phyloP scores from a whole-genome alignment of 2,888 invertebrate genomes.

The Schrankia costaestrigalis region DNA sequence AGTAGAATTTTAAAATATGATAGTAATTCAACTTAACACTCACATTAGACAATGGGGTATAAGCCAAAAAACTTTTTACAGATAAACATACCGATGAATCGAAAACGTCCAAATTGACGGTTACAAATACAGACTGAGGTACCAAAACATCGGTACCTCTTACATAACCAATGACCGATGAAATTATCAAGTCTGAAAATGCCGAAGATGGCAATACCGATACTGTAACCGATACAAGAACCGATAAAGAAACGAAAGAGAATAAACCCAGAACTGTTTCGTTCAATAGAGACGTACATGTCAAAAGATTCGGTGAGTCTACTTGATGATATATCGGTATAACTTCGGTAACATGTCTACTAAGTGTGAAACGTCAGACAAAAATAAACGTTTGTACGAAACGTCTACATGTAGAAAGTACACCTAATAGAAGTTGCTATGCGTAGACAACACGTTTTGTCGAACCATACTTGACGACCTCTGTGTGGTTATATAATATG shows the following conservation, averaged over 20 bases:
- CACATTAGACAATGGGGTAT: slow-evolving; percentile 1
- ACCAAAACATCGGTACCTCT: slow-evolving; percentile 62
- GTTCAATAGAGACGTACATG: slow-evolving; percentile 94
- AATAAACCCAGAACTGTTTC: slow-evolving; percentile 86
- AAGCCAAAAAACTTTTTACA: slow-evolving; percentile 49
- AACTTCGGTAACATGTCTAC: slow-evolving; percentile 6
- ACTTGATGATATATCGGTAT: slow-evolving; percentile 12
- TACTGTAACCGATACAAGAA: slow-evolving; percentile 37
- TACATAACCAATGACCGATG: slow-evolving; percentile 69
- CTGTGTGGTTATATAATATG: no score
- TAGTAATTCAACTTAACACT: slow-evolving; percentile 1
- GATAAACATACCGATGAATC: slow-evolving; percentile 71
- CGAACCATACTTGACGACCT: no score
- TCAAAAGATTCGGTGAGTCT: slow-evolving; percentile 92
- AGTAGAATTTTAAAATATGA: not conserved
- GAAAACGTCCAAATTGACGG: slow-evolving; percentile 48
- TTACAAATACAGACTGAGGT: slow-evolving; percentile 50
- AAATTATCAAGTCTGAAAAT: slow-evolving; percentile 64
- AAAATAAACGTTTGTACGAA: no score
- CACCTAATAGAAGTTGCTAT: no score
- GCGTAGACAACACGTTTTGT: no score
- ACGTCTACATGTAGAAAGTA: no score
- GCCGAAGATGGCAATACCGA: slow-evolving; percentile 64
- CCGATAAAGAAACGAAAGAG: slow-evolving; percentile 68
- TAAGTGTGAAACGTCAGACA: no score